phyloP scores from a whole-genome alignment of 2,113 vertebrate genomes.

The Zootoca vivipara region DNA sequence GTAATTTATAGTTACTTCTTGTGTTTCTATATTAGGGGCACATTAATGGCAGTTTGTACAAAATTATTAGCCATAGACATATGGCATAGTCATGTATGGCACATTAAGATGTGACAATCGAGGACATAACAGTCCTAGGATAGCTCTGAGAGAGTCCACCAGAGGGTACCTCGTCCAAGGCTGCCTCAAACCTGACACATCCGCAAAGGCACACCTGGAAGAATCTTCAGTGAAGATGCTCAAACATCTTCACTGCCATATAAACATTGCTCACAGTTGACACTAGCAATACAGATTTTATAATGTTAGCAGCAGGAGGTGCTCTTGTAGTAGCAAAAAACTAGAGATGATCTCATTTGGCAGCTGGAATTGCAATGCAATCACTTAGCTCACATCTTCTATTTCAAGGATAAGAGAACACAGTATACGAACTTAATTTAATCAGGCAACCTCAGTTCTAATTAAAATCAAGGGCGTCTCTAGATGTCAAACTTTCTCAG shows the following conservation, averaged over 20 bases:
- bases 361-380: conserved; percentile 1
- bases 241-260: background rate
- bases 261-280: background rate
- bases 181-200: background rate
- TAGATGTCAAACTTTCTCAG: conserved; percentile 4
- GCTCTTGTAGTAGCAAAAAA: conserved; percentile 49
- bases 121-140: background rate
- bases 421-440: conserved; percentile 55
- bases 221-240: background rate
- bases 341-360: conserved; percentile 8
- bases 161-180: background rate
- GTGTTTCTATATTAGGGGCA: background rate
- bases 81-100: background rate
- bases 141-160: background rate
- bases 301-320: conserved; percentile 57
- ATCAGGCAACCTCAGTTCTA: conserved; percentile 36
- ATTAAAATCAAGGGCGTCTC: background rate
- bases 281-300: conserved; percentile 1
- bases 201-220: background rate
- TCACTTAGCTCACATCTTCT: background rate
- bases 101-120: background rate
- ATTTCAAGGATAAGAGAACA: conserved; percentile 45
- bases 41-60: background rate
- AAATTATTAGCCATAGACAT: background rate
- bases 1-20: background rate